Percentiles rank a stretch among this genome's conserved stretches.
Evolutionary conservation across 2,797 vertebrate species (phyloP).

Genomic region (Fratercula arctica): DNA sequence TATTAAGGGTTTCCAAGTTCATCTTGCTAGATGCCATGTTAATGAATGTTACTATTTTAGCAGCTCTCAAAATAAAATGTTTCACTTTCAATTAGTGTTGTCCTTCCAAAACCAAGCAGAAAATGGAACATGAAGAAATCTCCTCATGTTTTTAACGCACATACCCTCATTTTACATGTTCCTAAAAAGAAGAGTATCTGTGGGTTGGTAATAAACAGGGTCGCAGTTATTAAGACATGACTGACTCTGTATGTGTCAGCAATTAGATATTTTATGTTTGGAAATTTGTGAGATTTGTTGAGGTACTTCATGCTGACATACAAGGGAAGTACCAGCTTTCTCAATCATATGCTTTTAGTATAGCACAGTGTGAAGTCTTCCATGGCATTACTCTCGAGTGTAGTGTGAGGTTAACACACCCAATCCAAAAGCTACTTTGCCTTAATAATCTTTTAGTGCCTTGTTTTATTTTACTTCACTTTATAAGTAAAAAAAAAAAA

Average conservation of each 20-base stretch:
- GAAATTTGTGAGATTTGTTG: background rate
- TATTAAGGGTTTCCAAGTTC: conserved; percentile 28
- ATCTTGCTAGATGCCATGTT: background rate
- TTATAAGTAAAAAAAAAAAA: conserved; percentile 38
- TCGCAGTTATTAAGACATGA: background rate
- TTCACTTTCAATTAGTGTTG: background rate
- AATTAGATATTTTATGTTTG: background rate
- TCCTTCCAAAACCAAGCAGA: background rate
- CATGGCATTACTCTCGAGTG: background rate
- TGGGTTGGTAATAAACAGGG: background rate
- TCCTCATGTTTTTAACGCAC: background rate
- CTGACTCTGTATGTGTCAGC: background rate
- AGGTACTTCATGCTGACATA: background rate
- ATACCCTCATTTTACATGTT: background rate
- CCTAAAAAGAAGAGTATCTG: background rate
- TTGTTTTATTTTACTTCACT: background rate
- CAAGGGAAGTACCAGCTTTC: background rate
- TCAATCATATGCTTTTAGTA: background rate
- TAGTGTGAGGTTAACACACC: background rate
- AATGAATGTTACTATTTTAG: background rate
- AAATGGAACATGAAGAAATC: background rate
- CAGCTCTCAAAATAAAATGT: background rate
- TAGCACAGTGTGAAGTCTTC: background rate
- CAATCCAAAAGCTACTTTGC: background rate
- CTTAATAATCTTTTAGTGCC: background rate